Evolutionary conservation across 2,113 vertebrate genomes (phyloP).

Genomic region (Etheostoma cragini): DNA sequence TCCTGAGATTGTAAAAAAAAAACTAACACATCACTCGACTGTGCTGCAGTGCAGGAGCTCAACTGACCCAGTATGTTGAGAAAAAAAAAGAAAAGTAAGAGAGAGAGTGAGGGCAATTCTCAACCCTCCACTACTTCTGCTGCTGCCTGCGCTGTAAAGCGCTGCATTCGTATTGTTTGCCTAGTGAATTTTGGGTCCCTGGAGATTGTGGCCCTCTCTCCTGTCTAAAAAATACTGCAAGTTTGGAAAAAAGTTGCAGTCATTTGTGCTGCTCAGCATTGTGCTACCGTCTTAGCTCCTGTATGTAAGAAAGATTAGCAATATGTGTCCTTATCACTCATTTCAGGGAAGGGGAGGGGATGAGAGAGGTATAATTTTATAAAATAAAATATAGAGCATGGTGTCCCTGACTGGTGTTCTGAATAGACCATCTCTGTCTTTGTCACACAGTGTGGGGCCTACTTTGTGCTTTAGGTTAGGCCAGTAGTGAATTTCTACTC

Average conservation of each 20-base stretch:
- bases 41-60: constrained; percentile 76
- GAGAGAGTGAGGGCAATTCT: constrained; percentile 37
- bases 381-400: constrained; percentile 65
- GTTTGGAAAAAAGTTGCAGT: constrained; percentile 64
- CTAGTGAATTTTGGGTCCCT: constrained; percentile 64
- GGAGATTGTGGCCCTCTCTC: constrained; percentile 63
- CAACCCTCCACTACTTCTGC: constrained; percentile 55
- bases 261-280: constrained; percentile 71
- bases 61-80: constrained; percentile 67
- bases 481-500: constrained; percentile 29
- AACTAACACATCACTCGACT: constrained; percentile 60
- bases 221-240: constrained; percentile 65
- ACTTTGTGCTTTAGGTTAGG: constrained; percentile 44
- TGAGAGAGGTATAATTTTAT: constrained; percentile 37
- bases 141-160: constrained; percentile 54
- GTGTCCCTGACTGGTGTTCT: constrained; percentile 58
- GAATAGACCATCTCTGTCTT: constrained; percentile 47
- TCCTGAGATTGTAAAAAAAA: constrained; percentile 44
- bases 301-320: constrained; percentile 61
- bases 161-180: constrained; percentile 71
- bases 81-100: constrained; percentile 15
- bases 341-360: constrained; percentile 27
- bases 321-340: constrained; percentile 61
- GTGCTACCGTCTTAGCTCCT: constrained; percentile 48
- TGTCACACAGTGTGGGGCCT: constrained; percentile 61